Conservation (phyloP, 2,113 vertebrate genomes). For the Cryptotis parvus region DNA sequence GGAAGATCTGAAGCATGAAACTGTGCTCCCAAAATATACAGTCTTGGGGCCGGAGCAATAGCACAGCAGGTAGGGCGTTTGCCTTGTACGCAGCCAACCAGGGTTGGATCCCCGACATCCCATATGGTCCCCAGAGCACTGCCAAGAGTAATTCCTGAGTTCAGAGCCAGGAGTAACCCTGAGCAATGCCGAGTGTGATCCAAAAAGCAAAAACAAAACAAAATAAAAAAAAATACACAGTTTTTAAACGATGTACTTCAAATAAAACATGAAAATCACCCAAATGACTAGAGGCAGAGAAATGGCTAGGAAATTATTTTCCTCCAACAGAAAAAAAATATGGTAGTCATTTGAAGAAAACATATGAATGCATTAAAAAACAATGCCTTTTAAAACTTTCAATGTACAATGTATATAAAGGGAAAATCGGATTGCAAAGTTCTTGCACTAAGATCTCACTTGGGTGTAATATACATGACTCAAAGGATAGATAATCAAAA, state of each 20-base stretch:
- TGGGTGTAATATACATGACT: constrained; percentile 25
- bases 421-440: constrained; percentile 1
- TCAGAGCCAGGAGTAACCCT: too few relatives aligned
- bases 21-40: too few relatives aligned
- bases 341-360: constrained; percentile 13
- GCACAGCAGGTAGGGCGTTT: too few relatives aligned
- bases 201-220: too few relatives aligned
- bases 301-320: neutral
- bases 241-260: neutral
- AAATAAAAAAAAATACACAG: too few relatives aligned
- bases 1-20: too few relatives aligned
- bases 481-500: constrained; percentile 22
- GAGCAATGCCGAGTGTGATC: too few relatives aligned
- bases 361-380: constrained; percentile 21
- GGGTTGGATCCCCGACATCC: too few relatives aligned
- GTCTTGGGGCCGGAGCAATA: too few relatives aligned
- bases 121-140: too few relatives aligned
- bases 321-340: neutral
- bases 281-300: constrained; percentile 8
- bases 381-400: neutral
- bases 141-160: too few relatives aligned
- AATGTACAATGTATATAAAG: neutral
- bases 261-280: neutral
- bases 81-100: too few relatives aligned
- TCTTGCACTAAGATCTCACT: neutral